Evolutionary conservation across 2,888 invertebrate genomes (phyloP).

Genomic region (Chrysodeixis includens): DNA sequence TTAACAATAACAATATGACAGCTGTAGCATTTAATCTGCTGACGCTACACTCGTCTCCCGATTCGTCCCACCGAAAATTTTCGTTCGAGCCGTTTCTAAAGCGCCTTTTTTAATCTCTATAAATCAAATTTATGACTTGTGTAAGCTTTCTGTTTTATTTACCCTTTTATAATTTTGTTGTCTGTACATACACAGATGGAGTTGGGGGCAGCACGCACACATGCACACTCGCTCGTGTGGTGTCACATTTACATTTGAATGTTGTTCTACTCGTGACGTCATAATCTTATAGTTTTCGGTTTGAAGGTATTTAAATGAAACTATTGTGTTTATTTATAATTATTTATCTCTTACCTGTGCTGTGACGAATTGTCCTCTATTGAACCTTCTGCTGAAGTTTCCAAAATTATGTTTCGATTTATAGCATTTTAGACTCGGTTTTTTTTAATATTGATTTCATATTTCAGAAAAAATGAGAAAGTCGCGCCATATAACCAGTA

Average conservation of each 20-base stretch:
- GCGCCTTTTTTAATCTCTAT: constrained; percentile 90
- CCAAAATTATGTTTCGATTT: no score
- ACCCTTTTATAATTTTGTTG: constrained; percentile 89
- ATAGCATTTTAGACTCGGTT: no score
- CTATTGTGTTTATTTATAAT: neutral
- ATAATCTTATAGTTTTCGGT: neutral
- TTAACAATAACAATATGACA: constrained; percentile 6
- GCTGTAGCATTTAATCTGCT: constrained; percentile 54
- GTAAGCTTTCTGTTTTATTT: constrained; percentile 90
- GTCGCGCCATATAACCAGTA: neutral
- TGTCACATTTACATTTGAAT: constrained; percentile 32
- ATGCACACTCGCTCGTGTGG: constrained; percentile 10
- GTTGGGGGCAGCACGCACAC: constrained; percentile 41
- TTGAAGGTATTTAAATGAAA: neutral
- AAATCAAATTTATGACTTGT: constrained; percentile 90
- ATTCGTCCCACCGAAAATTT: constrained; percentile 89
- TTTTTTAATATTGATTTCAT: no score
- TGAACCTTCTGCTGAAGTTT: no score
- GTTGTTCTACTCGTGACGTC: constrained; percentile 18
- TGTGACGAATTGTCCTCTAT: no score
- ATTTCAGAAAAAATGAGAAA: no score
- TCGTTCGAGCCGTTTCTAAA: constrained; percentile 88
- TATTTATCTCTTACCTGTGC: no score
- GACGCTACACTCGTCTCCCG: constrained; percentile 83
- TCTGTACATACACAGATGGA: constrained; percentile 67